These are phyloP conservation scores for Oryzias sinensis DNA, from an alignment of 2,797 vertebrate species.

Conservation along the genomic window DNA sequence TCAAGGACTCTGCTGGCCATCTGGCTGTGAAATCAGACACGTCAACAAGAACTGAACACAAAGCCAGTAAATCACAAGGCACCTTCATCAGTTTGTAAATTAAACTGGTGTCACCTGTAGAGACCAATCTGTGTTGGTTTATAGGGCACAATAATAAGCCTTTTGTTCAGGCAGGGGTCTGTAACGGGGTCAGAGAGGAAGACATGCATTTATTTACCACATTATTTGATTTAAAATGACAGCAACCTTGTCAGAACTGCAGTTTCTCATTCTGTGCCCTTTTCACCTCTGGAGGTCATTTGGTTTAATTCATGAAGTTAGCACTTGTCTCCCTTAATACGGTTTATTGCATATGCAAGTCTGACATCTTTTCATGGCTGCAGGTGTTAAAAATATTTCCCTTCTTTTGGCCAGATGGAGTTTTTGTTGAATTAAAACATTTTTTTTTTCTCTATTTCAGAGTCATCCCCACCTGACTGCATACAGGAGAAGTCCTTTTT, in stretches of 20 bases:
- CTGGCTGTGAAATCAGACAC: no score
- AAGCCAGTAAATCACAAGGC: not conserved
- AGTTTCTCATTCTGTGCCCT: not conserved
- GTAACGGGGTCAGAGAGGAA: not conserved
- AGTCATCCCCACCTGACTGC: conserved; percentile 79
- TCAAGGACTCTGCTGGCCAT: no score
- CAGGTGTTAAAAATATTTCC: not conserved
- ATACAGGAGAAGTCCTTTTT: conserved; percentile 97
- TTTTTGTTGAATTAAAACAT: conserved; percentile 57
- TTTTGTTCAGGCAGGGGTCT: not conserved
- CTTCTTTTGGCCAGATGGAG: not conserved
- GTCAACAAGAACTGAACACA: no score
- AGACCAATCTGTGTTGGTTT: not conserved
- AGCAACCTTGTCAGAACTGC: no score
- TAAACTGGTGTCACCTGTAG: not conserved
- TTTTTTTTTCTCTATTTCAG: conserved; percentile 53
- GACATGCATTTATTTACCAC: not conserved
- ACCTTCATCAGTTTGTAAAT: not conserved
- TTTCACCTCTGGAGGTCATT: conserved; percentile 6
- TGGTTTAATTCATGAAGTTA: not conserved
- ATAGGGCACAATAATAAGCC: not conserved
- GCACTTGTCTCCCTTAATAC: conserved; percentile 7
- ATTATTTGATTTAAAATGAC: no score
- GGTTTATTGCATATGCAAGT: conserved; percentile 22
- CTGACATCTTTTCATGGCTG: conserved; percentile 14